phyloP scores from a whole-genome alignment of 2,888 invertebrate species.

The Acronicta leporina region DNA sequence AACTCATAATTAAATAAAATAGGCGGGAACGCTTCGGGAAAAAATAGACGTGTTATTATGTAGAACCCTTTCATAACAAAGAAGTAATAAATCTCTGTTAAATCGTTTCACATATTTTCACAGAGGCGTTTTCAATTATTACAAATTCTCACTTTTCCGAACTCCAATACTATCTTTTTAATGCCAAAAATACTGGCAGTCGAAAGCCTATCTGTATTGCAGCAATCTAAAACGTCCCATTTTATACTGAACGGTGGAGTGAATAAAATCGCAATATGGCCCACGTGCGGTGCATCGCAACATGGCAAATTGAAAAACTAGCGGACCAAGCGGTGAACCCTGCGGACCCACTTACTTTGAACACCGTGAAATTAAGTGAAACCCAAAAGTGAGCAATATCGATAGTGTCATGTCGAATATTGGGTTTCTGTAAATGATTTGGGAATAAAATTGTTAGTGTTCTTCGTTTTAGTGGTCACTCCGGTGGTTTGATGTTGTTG shows the following conservation, averaged over 20 bases:
- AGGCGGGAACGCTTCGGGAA: too few relatives aligned
- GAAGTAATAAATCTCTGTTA: too few relatives aligned
- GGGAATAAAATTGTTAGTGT: constrained; percentile 5
- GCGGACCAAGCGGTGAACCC: constrained; percentile 54
- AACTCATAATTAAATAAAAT: too few relatives aligned
- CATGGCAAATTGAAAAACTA: constrained; percentile 69
- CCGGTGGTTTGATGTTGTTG: constrained; percentile 19
- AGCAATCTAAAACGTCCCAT: constrained; percentile 55
- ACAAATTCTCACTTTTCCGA: constrained; percentile 3
- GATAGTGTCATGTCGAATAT: constrained; percentile 47
- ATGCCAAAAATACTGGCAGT: constrained; percentile 41
- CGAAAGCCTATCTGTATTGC: constrained; percentile 45
- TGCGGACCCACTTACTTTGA: constrained; percentile 64
- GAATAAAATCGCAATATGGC: constrained; percentile 71
- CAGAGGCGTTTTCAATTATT: constrained; percentile 13
- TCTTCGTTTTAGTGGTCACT: constrained; percentile 1
- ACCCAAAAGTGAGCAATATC: constrained; percentile 50
- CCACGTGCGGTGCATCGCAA: constrained; percentile 55
- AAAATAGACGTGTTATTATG: too few relatives aligned
- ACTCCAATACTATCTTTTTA: constrained; percentile 18
- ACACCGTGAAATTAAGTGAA: constrained; percentile 69
- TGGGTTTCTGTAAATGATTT: constrained; percentile 24
- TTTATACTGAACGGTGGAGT: constrained; percentile 52
- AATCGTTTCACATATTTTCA: neutral
- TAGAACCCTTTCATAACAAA: too few relatives aligned